Evolutionary conservation across 2,797 vertebrate species (phyloP).

Genomic region (Choloepus didactylus): DNA sequence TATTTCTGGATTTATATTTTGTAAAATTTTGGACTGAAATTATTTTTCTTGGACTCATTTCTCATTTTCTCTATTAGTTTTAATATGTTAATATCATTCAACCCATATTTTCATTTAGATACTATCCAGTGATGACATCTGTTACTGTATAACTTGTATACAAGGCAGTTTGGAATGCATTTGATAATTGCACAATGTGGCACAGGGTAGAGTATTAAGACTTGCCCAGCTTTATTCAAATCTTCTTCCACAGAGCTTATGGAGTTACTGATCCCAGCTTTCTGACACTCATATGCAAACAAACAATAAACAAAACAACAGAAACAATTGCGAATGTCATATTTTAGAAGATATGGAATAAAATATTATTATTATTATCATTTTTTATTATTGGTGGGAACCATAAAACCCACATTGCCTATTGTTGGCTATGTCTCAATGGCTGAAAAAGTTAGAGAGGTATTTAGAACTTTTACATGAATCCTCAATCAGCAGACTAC

Average conservation of each 20-base stretch:
- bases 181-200: conserved; percentile 58
- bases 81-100: conserved; percentile 81
- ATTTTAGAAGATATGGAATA: background rate
- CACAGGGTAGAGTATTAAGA: conserved; percentile 34
- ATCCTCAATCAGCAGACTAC: background rate
- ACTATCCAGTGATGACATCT: conserved; percentile 72
- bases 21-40: conserved; percentile 69
- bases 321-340: background rate
- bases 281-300: background rate
- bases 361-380: background rate
- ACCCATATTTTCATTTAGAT: conserved; percentile 71
- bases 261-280: background rate
- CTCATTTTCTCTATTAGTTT: conserved; percentile 78
- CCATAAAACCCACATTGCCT: background rate
- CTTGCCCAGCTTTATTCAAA: conserved; percentile 48
- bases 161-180: conserved; percentile 61
- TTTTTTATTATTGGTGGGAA: background rate
- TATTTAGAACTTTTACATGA: background rate
- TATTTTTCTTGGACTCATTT: conserved; percentile 80
- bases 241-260: conserved; percentile 29
- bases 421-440: background rate
- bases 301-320: conserved; percentile 30
- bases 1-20: conserved; percentile 73
- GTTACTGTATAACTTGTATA: conserved; percentile 51
- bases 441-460: background rate